Percentiles rank a stretch among this genome's conserved stretches.
These are phyloP conservation scores for Icerya purchasi DNA, from an alignment of 2,888 invertebrate genomes.

Conservation along the genomic window DNA sequence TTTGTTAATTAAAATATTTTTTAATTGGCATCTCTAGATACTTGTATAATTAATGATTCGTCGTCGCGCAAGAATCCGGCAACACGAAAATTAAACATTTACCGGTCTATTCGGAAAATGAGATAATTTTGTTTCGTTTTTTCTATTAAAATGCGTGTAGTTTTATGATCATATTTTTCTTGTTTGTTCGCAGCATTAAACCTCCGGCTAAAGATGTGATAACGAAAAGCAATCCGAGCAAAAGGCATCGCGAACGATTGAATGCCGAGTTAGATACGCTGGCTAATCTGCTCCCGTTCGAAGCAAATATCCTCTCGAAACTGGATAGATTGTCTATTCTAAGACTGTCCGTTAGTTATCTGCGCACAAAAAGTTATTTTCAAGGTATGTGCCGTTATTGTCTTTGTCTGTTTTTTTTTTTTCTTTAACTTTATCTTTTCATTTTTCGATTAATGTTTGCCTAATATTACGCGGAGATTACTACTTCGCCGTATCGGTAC, in stretches of 20 bases:
- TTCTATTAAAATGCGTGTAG: too few relatives aligned
- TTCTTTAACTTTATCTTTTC: background rate
- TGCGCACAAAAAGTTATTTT: constrained; percentile 97
- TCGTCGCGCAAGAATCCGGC: too few relatives aligned
- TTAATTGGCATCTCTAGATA: too few relatives aligned
- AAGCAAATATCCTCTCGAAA: constrained; percentile 93
- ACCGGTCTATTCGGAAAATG: too few relatives aligned
- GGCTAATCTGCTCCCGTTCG: constrained; percentile 83
- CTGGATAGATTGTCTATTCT: constrained; percentile 93
- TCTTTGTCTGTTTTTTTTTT: background rate
- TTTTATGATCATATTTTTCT: too few relatives aligned
- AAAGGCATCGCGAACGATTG: constrained; percentile 87
- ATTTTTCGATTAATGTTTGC: too few relatives aligned
- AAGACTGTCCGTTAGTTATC: constrained; percentile 90
- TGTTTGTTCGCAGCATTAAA: constrained; percentile 53
- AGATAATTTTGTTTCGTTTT: too few relatives aligned
- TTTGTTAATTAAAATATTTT: too few relatives aligned
- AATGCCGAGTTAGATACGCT: constrained; percentile 96
- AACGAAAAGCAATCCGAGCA: constrained; percentile 94
- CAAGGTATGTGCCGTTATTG: constrained; percentile 51
- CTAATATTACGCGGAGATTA: too few relatives aligned
- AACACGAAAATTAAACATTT: too few relatives aligned
- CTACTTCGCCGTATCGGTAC: too few relatives aligned
- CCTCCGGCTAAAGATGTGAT: constrained; percentile 70
- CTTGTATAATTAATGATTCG: too few relatives aligned